These are phyloP conservation scores for Illadopsis cleaveri DNA, from an alignment of 2,113 vertebrate genomes.

Conservation along the genomic window DNA sequence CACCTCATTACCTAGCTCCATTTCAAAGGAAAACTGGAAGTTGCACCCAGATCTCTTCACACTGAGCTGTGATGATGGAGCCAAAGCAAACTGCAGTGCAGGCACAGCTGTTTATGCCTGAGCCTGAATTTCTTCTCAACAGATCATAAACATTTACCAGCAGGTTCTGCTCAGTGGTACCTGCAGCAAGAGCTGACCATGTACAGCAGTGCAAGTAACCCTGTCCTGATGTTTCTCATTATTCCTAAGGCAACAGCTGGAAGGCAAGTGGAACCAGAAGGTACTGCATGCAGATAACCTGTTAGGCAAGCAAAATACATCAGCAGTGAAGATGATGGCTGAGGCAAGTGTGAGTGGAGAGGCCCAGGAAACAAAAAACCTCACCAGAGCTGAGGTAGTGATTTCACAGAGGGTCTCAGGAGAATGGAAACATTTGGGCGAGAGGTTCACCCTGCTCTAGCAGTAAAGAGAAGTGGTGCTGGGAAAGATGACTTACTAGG, in stretches of 20 bases:
- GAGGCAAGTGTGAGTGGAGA: not conserved
- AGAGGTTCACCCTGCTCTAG: not conserved
- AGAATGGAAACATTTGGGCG: fast-evolving
- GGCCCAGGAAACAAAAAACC: not conserved
- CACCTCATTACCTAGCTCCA: not conserved
- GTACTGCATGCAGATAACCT: not conserved
- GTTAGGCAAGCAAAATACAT: not conserved
- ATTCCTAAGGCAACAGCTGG: not conserved
- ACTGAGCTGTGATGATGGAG: not conserved
- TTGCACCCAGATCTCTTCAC: not conserved
- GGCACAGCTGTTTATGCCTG: not conserved
- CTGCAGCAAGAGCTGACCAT: not conserved
- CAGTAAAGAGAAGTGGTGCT: not conserved
- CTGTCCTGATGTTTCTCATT: not conserved
- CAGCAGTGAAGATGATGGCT: not conserved
- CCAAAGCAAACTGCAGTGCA: not conserved
- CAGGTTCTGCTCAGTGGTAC: not conserved
- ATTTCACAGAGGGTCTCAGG: not conserved
- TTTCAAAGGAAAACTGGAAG: not conserved
- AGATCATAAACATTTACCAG: not conserved
- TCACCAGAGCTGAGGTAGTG: not conserved
- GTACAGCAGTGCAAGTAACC: not conserved
- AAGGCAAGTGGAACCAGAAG: not conserved
- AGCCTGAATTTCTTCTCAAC: not conserved
- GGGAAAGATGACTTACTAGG: not conserved